Conservation (phyloP, 2,888 invertebrate species). For the Marasmarcha lunaedactyla region DNA sequence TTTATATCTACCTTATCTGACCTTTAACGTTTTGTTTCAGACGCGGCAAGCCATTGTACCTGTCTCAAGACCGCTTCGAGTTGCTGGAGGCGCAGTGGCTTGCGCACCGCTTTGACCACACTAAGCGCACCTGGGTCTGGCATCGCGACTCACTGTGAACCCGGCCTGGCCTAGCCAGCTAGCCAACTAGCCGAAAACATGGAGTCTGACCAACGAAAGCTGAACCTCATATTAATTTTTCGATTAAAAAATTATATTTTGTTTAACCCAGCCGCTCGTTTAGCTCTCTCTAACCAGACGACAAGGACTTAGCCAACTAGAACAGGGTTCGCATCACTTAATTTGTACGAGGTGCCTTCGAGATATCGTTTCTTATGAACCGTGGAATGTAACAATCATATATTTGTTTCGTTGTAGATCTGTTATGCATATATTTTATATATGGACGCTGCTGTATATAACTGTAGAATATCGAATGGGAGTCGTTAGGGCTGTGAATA, state of each 20-base stretch:
- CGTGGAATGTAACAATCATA: no score
- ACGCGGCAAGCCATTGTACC: slow-evolving; percentile 95
- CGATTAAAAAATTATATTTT: no score
- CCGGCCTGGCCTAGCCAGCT: not conserved
- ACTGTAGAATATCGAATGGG: slow-evolving; percentile 25
- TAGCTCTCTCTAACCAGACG: no score
- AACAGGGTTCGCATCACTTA: no score
- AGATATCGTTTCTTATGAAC: not conserved
- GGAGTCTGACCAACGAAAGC: not conserved
- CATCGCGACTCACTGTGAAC: slow-evolving; percentile 86
- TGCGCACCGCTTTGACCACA: slow-evolving; percentile 94
- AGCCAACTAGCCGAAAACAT: not conserved
- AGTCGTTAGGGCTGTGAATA: slow-evolving; percentile 60
- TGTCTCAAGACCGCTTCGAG: slow-evolving; percentile 91
- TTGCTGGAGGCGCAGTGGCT: slow-evolving; percentile 96
- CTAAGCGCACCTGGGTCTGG: slow-evolving; percentile 94
- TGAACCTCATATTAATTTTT: no score
- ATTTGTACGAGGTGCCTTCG: not conserved
- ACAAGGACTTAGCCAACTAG: no score
- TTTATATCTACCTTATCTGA: no score
- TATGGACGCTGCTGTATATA: slow-evolving; percentile 27
- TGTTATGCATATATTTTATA: not conserved
- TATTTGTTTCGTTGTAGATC: not conserved
- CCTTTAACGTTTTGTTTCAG: no score
- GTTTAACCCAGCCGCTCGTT: no score